phyloP scores from a whole-genome alignment of 2,113 vertebrate genomes.

The Coptodon bakossiorum region DNA sequence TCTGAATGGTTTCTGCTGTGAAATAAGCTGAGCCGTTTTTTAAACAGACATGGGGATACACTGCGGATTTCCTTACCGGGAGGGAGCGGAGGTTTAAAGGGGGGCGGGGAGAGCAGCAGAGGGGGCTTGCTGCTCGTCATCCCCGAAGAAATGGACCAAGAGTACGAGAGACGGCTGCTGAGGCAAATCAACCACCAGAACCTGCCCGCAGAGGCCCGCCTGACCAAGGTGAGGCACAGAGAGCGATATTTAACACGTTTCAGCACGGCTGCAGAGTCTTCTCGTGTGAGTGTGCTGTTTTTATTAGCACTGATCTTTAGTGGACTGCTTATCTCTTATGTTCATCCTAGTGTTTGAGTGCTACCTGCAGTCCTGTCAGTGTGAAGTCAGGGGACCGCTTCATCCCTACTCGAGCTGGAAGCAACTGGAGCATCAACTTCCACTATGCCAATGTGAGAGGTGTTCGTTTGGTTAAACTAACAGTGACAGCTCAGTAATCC shows the following conservation, averaged over 20 bases:
- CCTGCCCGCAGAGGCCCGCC: slow-evolving; percentile 57
- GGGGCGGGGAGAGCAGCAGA: slow-evolving; percentile 22
- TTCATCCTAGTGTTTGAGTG: slow-evolving; percentile 53
- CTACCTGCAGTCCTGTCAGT: slow-evolving; percentile 66
- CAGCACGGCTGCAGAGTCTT: not conserved
- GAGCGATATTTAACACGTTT: not conserved
- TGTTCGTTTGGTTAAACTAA: not conserved
- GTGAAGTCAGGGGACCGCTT: slow-evolving; percentile 76
- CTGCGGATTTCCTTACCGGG: slow-evolving; percentile 33
- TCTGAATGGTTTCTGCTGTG: not conserved
- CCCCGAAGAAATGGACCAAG: slow-evolving; percentile 72
- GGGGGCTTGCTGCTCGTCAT: slow-evolving; percentile 14
- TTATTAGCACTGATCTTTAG: not conserved
- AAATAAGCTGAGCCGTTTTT: not conserved
- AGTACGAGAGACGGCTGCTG: slow-evolving; percentile 76
- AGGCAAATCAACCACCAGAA: slow-evolving; percentile 80
- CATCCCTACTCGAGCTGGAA: slow-evolving; percentile 76
- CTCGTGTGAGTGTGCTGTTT: not conserved
- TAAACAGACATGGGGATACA: slow-evolving; percentile 55
- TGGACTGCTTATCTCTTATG: not conserved
- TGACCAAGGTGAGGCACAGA: slow-evolving; percentile 57
- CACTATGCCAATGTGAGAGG: slow-evolving; percentile 73
- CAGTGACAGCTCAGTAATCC: not conserved
- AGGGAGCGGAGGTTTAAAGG: slow-evolving; percentile 47
- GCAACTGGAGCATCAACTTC: slow-evolving; percentile 82